These are phyloP conservation scores for Clarias laeviceps DNA, from an alignment of 2,797 vertebrate genomes.

Conservation along the genomic window DNA sequence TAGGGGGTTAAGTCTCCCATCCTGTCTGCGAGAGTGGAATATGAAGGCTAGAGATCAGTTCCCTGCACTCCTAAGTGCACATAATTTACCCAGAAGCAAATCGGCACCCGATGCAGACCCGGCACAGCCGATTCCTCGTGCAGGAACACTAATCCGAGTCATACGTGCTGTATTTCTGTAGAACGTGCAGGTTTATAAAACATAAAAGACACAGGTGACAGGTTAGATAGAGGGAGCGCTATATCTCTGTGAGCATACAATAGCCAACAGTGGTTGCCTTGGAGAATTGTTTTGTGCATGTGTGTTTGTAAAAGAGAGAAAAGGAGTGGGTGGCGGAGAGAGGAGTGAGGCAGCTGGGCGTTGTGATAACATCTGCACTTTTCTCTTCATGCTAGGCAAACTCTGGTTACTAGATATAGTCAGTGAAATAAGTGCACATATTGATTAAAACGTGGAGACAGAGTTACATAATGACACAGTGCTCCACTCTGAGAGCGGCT, in stretches of 20 bases:
- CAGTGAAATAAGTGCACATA: neutral
- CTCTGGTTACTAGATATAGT: neutral
- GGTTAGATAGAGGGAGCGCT: neutral
- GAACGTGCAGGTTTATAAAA: neutral
- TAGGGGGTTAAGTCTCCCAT: slow-evolving; percentile 44
- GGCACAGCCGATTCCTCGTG: neutral
- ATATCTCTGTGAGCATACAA: slow-evolving; percentile 6
- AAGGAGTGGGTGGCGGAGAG: slow-evolving; percentile 11
- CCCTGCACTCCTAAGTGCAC: neutral
- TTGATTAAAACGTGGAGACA: slow-evolving; percentile 9
- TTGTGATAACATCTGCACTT: slow-evolving; percentile 25
- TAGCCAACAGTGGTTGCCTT: neutral
- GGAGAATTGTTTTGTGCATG: neutral
- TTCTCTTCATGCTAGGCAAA: neutral
- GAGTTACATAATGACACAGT: neutral
- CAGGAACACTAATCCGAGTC: neutral
- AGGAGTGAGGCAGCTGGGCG: slow-evolving; percentile 15
- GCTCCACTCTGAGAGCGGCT: neutral
- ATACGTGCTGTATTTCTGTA: neutral
- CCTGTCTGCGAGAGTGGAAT: slow-evolving; percentile 7
- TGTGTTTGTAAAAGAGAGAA: neutral
- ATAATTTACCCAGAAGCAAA: slow-evolving; percentile 8
- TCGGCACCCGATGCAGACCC: neutral
- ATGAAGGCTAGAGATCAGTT: neutral
- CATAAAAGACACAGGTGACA: neutral